Conservation (phyloP, 2,113 vertebrate species). For the Silurus asotus region DNA sequence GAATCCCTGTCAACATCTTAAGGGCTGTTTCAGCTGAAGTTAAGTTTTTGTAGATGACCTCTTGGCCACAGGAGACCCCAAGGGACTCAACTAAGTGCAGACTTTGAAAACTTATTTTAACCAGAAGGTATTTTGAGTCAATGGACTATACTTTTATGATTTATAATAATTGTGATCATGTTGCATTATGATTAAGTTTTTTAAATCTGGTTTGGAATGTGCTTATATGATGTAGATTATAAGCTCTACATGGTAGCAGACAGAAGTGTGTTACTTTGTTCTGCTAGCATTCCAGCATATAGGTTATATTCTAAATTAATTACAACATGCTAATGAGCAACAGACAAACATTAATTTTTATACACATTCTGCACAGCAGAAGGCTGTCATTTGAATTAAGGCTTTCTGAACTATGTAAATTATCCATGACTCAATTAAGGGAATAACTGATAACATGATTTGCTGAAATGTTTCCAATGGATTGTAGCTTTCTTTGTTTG, state of each 20-base stretch:
- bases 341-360: background rate
- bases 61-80: background rate
- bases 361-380: too few relatives aligned
- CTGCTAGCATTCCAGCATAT: background rate
- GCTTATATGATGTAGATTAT: background rate
- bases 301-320: background rate
- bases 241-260: background rate
- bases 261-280: background rate
- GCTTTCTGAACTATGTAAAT: background rate
- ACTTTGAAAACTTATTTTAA: background rate
- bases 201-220: background rate
- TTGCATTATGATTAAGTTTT: background rate
- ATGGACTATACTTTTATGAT: background rate
- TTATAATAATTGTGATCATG: background rate
- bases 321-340: background rate
- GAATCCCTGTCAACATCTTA: constrained; percentile 4
- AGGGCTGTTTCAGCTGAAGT: constrained; percentile 13
- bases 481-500: too few relatives aligned
- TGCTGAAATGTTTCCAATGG: background rate
- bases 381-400: background rate
- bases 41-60: constrained; percentile 5
- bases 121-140: background rate
- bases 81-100: background rate
- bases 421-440: too few relatives aligned
- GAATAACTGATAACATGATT: background rate